Evolutionary conservation across 2,797 vertebrate species (phyloP).

Genomic region (Pitangus sulphuratus): DNA sequence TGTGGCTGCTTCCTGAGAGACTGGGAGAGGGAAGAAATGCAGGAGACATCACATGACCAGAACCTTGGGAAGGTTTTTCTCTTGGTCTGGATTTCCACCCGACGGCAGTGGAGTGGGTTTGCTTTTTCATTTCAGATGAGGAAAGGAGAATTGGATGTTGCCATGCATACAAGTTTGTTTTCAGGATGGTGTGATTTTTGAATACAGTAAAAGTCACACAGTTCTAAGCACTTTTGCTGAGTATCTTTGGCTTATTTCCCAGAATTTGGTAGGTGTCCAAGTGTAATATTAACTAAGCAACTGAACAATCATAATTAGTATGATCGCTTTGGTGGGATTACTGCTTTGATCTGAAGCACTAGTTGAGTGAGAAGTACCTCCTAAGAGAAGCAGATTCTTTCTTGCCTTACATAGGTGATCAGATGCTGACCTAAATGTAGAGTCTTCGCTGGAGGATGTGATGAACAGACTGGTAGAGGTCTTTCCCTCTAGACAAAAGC

Average conservation of each 20-base stretch:
- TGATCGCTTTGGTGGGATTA: background rate
- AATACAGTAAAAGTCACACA: background rate
- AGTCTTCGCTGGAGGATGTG: background rate
- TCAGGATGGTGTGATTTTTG: background rate
- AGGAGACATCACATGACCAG: background rate
- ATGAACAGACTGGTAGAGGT: background rate
- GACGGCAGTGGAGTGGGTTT: fast-evolving
- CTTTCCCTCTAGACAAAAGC: background rate
- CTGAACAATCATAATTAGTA: background rate
- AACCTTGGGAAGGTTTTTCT: background rate
- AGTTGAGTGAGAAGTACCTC: background rate
- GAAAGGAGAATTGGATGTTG: background rate
- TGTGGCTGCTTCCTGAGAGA: background rate
- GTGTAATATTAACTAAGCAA: background rate
- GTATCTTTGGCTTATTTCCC: background rate
- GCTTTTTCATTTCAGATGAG: background rate
- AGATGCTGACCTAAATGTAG: background rate
- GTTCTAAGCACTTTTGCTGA: background rate
- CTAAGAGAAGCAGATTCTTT: background rate
- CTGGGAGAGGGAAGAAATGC: background rate
- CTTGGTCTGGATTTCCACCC: background rate
- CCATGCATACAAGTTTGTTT: background rate
- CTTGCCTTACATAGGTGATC: background rate
- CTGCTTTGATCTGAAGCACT: background rate
- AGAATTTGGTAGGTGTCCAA: background rate